Evolutionary conservation across 2,113 vertebrate genomes (phyloP), one percentile per base, ranked within the genome.

Genomic region (Poeciliopsis prolifica): DNA sequence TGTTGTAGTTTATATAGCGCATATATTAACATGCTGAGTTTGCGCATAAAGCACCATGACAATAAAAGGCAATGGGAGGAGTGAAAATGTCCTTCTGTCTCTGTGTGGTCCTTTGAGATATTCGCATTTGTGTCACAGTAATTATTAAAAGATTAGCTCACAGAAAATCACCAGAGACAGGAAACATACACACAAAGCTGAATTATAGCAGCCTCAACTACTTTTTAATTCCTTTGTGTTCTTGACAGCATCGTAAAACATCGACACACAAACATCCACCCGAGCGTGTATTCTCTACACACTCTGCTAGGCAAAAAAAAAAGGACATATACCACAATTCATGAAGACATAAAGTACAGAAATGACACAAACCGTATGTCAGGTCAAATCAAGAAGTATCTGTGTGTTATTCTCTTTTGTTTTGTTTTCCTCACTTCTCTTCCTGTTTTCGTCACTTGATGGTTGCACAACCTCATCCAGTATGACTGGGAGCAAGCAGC

Each of bases 141-240:
- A 83, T 90, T 90, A 85, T 82, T 72, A 80, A 86, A 78, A 87
- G 79, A 84, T 88, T 85, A 86, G 68, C 70, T 62, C 48, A 19
- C 19, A 72, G 72, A 85, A 89, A 88, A 60, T 77, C 77, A 74
- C 44, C 66, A 77, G 71, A 42, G 78, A 72, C 54, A 2, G 63
- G 63, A 84, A 81, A 78, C 71, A 70, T 62, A 84, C 72, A 48
- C 58, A 76, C 74, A 79, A 68, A 87, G 72, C 42, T 70, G 70
- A 63, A 79, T 81, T 86, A 72, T 26, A 24, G 74, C 5, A 1
- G 42, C 68, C 61, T 68, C 26, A n/a, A 33, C 68, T 69, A 82
- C 68, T 70, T 82, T 83, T 80, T 48, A 74, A 42, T 54, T 72
- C 79, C 2, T 75, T 61, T 37, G 17, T 70, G 17, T 44, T 82